Percentiles rank a stretch among this genome's conserved stretches.
Evolutionary conservation across 2,797 vertebrate species (phyloP).

Genomic region (Alectoris magna): DNA sequence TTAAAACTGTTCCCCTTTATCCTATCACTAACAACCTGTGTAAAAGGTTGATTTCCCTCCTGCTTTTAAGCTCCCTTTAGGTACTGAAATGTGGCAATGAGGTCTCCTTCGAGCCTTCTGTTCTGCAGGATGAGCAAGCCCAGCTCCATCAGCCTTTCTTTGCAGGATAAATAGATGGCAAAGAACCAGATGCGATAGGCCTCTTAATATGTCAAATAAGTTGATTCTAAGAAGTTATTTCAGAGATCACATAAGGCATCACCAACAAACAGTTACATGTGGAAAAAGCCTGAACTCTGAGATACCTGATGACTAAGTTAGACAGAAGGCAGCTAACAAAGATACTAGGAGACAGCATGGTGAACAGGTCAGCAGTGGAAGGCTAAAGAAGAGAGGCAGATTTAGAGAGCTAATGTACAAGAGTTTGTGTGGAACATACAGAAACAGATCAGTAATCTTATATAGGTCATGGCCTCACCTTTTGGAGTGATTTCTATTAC

Average conservation of each 20-base stretch:
- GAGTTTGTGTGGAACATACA: not conserved
- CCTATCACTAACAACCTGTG: too few relatives aligned
- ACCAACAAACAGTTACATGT: not conserved
- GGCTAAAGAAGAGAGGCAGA: not conserved
- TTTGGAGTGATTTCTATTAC: not conserved
- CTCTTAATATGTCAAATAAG: not conserved
- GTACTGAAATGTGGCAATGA: too few relatives aligned
- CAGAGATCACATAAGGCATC: rapidly evolving
- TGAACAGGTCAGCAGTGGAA: not conserved
- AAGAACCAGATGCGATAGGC: not conserved
- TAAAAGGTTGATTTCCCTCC: too few relatives aligned
- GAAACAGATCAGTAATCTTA: not conserved
- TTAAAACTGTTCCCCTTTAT: too few relatives aligned
- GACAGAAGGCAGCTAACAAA: not conserved
- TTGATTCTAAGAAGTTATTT: not conserved
- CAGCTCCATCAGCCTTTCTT: too few relatives aligned
- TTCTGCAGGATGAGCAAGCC: too few relatives aligned
- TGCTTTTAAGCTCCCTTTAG: too few relatives aligned
- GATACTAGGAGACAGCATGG: not conserved
- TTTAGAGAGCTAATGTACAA: not conserved
- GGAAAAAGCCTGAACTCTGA: not conserved
- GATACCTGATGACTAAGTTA: not conserved
- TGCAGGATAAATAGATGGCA: not conserved
- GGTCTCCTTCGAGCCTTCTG: too few relatives aligned
- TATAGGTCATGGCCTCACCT: not conserved